Evolutionary conservation across 2,888 invertebrate species (phyloP), one percentile per base, ranked within the genome.

Genomic region (Tolmerus cingulatus): DNA sequence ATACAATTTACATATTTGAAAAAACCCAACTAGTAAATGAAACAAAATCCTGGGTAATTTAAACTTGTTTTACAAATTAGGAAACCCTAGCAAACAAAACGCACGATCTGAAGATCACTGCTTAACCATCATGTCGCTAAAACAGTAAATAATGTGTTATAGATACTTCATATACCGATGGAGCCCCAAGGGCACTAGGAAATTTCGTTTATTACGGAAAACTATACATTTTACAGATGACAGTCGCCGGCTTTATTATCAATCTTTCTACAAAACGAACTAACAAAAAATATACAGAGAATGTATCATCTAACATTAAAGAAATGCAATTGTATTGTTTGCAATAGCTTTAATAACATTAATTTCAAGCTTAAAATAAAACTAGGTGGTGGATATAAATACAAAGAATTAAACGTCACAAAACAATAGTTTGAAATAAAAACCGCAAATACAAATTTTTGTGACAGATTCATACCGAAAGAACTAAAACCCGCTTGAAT

Each of bases 281-380:
- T 82, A 82, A 23, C 51, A 57, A 82, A 82, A 30, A 82, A 82
- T 55, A 82, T 82, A 57, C 34, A 46, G 79, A 78, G 78, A 46
- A 82, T 57, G 30, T 66, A 84, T 37, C 14, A 16, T 74, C 16
- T 74, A 85, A 74, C 40, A 74, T 85, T 74, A 85, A 85, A 74
- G 85, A 85, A 85, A 85, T 74, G 85, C 85, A 74, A 23, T 85
- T 85, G 43, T 43, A 46, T 85, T 85, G 40, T 85, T 85, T 85
- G 85, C 85, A 85, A 74, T 85, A 85, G 85, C 74, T 85, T 85
- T 85, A 85, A 85, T 85, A 85, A 85, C 85, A 85, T 85, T 85
- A 85, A 85, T 55, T 85, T 46, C 85, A 85, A 85, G 85, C 85
- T 85, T 85, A 85, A 85, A 85, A 85, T 85, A 86, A 86, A 86